Evolutionary conservation across 2,113 vertebrate genomes (phyloP).

Genomic region (Petrocephalus microphthalmus): DNA sequence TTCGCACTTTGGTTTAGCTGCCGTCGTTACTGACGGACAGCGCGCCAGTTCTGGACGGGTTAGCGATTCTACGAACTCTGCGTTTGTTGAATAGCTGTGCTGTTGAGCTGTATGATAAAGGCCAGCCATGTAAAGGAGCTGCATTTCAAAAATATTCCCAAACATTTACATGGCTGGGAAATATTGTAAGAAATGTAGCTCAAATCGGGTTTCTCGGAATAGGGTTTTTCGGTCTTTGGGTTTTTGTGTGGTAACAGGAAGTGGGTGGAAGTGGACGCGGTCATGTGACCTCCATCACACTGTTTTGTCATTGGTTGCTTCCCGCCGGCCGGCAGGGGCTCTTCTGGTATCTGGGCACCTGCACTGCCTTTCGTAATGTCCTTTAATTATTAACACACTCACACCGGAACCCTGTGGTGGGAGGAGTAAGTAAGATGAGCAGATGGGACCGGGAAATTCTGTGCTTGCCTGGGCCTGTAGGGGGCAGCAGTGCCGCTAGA

Average conservation of each 20-base stretch:
- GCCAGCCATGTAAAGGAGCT: no score
- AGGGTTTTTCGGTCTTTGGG: background rate
- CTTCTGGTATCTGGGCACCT: background rate
- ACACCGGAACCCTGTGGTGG: background rate
- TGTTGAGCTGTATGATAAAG: no score
- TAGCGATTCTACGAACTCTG: background rate
- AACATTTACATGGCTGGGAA: no score
- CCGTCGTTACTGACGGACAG: background rate
- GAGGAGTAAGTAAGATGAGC: background rate
- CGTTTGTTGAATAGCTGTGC: background rate
- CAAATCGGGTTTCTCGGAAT: background rate
- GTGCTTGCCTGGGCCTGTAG: background rate
- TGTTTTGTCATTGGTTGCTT: background rate
- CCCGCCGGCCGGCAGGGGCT: background rate
- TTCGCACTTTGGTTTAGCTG: background rate
- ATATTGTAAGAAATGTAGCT: no score
- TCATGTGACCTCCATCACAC: background rate
- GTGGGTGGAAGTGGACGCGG: background rate
- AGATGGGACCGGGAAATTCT: background rate
- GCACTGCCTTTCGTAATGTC: background rate
- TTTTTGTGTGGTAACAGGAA: background rate
- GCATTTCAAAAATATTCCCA: no score
- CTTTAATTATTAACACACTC: background rate
- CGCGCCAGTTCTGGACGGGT: background rate
- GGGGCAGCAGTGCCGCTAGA: background rate